Percentiles rank a stretch among this genome's conserved stretches.
phyloP scores from a whole-genome alignment of 2,113 vertebrate genomes.

The Microcebus ravelobensis region DNA sequence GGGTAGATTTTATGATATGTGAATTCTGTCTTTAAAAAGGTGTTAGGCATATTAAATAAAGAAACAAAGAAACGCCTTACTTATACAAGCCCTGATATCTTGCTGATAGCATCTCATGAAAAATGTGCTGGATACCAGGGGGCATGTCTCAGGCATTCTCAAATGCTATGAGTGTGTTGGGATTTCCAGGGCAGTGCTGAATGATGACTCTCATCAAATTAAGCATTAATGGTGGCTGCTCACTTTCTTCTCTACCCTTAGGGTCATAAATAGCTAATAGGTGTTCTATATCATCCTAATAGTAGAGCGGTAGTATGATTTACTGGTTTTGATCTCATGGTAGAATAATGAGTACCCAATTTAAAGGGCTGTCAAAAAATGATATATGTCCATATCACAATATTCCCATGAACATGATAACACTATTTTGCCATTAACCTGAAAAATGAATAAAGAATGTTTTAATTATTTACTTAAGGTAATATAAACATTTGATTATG shows the following conservation, averaged over 20 bases:
- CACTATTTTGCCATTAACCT: background rate
- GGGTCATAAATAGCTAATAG: constrained; percentile 59
- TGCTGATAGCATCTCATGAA: background rate
- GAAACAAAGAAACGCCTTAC: background rate
- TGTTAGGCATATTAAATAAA: background rate
- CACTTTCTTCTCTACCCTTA: constrained; percentile 7
- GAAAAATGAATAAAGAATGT: background rate
- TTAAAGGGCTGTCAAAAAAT: constrained; percentile 33
- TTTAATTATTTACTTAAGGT: background rate
- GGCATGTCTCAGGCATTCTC: background rate
- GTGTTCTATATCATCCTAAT: constrained; percentile 34
- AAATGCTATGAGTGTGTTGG: background rate
- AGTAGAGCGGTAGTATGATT: constrained; percentile 58
- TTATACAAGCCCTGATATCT: background rate
- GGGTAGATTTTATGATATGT: background rate
- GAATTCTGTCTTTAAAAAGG: background rate
- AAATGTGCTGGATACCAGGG: too few relatives aligned
- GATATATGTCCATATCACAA: background rate
- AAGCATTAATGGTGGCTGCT: background rate
- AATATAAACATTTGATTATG: background rate
- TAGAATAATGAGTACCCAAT: constrained; percentile 50
- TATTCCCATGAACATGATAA: background rate
- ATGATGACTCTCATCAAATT: background rate
- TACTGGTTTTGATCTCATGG: constrained; percentile 50
- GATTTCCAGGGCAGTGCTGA: constrained; percentile 35